Conservation (phyloP, 2,797 vertebrate genomes). For the Agapornis canus region DNA sequence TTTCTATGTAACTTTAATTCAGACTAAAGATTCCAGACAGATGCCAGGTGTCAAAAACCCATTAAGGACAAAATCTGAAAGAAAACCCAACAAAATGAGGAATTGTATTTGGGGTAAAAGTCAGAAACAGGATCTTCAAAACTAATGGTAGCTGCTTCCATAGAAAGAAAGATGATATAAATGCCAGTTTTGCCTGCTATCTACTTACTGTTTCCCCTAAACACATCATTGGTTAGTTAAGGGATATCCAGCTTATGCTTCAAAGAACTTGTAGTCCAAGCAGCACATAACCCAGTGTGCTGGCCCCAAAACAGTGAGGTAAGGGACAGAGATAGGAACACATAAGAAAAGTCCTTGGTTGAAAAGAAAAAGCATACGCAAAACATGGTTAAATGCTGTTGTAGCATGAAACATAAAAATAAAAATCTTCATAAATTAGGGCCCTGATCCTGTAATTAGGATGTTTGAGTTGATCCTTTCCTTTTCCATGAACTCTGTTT, state of each 20-base stretch:
- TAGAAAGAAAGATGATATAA: not conserved
- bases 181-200: not conserved
- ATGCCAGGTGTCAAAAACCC: not conserved
- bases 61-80: not conserved
- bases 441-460: not conserved
- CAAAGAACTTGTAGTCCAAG: not conserved
- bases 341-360: not conserved
- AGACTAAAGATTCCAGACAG: not conserved
- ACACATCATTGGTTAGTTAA: not conserved
- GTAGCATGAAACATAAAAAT: not conserved
- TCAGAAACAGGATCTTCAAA: not conserved
- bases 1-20: constrained; percentile 4
- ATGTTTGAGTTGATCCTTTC: not conserved
- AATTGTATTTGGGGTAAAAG: not conserved
- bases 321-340: not conserved
- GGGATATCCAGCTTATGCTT: not conserved
- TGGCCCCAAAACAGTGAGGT: not conserved
- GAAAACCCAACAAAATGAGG: not conserved
- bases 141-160: not conserved
- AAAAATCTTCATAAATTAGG: not conserved
- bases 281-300: not conserved
- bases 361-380: not conserved
- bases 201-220: not conserved
- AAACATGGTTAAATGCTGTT: not conserved
- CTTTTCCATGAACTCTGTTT: not conserved